These are phyloP conservation scores for Chironomus riparius DNA, from an alignment of 2,888 invertebrate species.

Conservation along the genomic window DNA sequence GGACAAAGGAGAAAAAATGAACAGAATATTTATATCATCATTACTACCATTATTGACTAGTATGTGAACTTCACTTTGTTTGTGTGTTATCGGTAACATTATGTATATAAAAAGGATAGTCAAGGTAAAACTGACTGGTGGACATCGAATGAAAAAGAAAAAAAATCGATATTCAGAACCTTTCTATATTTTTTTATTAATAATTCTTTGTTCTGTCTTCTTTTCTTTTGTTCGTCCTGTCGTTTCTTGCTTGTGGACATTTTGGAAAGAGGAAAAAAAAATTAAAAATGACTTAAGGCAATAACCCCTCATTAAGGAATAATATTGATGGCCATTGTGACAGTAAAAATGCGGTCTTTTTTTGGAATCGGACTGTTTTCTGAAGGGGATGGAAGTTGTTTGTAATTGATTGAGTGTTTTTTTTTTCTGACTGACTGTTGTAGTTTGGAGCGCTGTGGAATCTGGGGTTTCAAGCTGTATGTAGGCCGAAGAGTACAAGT, in stretches of 20 bases:
- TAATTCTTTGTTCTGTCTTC: background rate
- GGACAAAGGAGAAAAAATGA: background rate
- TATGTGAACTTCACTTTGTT: too few species aligned
- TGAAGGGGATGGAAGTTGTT: too few species aligned
- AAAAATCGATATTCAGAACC: background rate
- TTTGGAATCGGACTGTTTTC: too few species aligned
- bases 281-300: background rate
- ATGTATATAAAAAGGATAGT: background rate
- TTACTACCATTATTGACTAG: too few species aligned
- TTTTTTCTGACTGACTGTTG: too few species aligned
- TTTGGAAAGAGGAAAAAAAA: background rate
- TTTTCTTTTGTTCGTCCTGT: background rate
- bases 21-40: slow-evolving; percentile 3
- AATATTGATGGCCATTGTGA: too few species aligned
- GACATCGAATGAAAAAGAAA: background rate
- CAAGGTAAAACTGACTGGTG: background rate
- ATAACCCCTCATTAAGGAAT: background rate
- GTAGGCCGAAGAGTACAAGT: too few species aligned
- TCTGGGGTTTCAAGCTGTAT: too few species aligned
- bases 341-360: too few species aligned
- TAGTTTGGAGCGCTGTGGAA: too few species aligned
- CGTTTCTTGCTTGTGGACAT: background rate
- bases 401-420: too few species aligned
- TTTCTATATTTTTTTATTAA: background rate
- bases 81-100: too few species aligned